A percentile compares a stretch with the other conserved stretches of the same genome.
phyloP scores from a whole-genome alignment of 2,797 vertebrate genomes.

The Xenentodon cancila region DNA sequence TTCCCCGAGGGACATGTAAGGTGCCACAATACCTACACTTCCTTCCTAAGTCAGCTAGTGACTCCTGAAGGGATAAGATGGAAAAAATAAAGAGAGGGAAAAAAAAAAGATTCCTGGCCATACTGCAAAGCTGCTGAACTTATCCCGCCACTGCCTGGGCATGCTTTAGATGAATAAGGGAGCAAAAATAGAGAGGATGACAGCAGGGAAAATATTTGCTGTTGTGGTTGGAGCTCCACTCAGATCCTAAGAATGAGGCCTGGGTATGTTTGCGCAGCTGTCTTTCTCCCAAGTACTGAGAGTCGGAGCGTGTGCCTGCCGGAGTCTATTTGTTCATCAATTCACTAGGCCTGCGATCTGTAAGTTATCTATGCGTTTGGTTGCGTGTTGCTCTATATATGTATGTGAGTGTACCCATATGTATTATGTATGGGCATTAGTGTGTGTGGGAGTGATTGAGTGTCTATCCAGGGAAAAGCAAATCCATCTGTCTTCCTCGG shows the following conservation, averaged over 20 bases:
- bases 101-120: constrained; percentile 25
- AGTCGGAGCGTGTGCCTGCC: constrained; percentile 64
- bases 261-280: constrained; percentile 78
- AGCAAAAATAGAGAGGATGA: constrained; percentile 72
- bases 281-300: constrained; percentile 65
- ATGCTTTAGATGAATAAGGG: constrained; percentile 58
- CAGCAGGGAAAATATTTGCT: constrained; percentile 81
- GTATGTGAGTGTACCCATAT: constrained; percentile 41
- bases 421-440: constrained; percentile 32
- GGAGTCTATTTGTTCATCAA: constrained; percentile 76
- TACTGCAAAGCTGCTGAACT: constrained; percentile 42
- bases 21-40: constrained; percentile 52
- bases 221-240: constrained; percentile 72
- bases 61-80: constrained; percentile 52
- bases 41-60: constrained; percentile 64
- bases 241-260: constrained; percentile 73
- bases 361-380: constrained; percentile 65
- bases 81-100: background rate
- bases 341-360: constrained; percentile 65
- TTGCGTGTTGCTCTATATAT: constrained; percentile 55
- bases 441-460: constrained; percentile 43
- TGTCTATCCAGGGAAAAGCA: constrained; percentile 70
- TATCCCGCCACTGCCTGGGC: constrained; percentile 58
- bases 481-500: constrained; percentile 78
- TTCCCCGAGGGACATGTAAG: constrained; percentile 69